Base-by-base conservation (phyloP, 2,113 vertebrate species). In the Indri indri region DNA sequence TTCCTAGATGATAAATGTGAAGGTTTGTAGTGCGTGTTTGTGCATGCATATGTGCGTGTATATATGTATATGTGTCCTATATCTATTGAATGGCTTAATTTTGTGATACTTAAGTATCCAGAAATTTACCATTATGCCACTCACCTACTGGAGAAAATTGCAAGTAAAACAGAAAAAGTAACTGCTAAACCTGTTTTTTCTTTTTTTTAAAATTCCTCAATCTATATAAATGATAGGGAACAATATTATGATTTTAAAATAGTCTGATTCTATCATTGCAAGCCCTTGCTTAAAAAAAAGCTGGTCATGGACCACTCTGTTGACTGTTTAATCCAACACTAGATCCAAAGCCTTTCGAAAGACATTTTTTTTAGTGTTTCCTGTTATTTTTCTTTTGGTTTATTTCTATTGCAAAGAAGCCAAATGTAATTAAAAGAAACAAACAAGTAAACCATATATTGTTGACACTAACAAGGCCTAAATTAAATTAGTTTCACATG, bases 391-490 rank as follows among this genome's bases (percentile, higher is more conserved):
- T 70, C 57, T 65, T 88, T 37, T 37, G 57, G 18, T 59, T 47
- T 90, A 42, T 68, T 88, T 96, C 18, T 90, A 45, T 90, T 83
- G 30, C 50, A 79, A 71, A 94, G n/a, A 90, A 87, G 57, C 40
- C 47, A 90, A 83, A 92, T 79, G 17, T 93, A 93, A 88, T 95
- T 68, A 91, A 95, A 92, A 95, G 59, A 88, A 79, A 54, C 25
- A 92, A 94, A 47, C 70, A 83, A 76, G 59, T 59, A 85, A 96
- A 59, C 73, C 4, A 7, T 86, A 25, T 82, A 82, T 73, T 80
- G 23, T 40, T 80, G 80, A 87, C 66, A 96, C 32, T 70, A 85
- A 85, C 17, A 40, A 95, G 68, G 80, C 32, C 37, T 95, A 40
- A 94, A 81, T 90, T 90, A 89, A 74, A 18, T 96, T 94, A 82